Conservation (phyloP, 2,888 invertebrate species). For the Petrolisthes manimaculis region DNA sequence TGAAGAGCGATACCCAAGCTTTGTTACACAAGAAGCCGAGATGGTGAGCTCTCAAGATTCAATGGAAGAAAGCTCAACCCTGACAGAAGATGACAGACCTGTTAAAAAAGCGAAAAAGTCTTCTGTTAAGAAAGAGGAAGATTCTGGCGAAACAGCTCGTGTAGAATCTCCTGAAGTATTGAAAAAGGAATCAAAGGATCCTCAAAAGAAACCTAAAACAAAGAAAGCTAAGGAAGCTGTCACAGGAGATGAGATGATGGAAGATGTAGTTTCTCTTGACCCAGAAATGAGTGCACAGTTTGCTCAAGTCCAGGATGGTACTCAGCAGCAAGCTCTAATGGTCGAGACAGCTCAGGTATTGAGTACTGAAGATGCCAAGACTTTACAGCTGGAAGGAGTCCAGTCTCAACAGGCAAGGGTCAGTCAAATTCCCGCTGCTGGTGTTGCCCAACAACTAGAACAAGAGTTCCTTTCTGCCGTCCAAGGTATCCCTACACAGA, state of each 20-base stretch:
- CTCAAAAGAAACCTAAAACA: constrained; percentile 76
- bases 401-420: constrained; percentile 44
- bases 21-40: constrained; percentile 46
- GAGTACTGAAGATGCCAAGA: constrained; percentile 22
- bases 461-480: constrained; percentile 47
- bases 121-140: constrained; percentile 39
- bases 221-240: constrained; percentile 27
- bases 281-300: constrained; percentile 5
- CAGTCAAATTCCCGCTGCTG: constrained; percentile 27
- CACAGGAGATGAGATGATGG: constrained; percentile 33
- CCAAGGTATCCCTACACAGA: constrained; percentile 41
- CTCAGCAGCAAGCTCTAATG: constrained; percentile 15
- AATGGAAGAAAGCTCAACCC: constrained; percentile 33
- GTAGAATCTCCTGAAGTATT: constrained; percentile 36
- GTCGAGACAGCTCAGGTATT: constrained; percentile 36
- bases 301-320: constrained; percentile 28
- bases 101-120: constrained; percentile 44
- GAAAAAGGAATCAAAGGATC: constrained; percentile 30
- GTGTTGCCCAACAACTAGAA: constrained; percentile 57
- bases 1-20: constrained; percentile 32
- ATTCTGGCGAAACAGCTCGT: constrained; percentile 23
- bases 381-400: constrained; percentile 31
- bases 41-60: constrained; percentile 34
- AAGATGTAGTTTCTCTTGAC: constrained; percentile 40
- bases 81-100: constrained; percentile 45